phyloP scores from a whole-genome alignment of 2,113 vertebrate species.

The Aspidoscelis tigris region DNA sequence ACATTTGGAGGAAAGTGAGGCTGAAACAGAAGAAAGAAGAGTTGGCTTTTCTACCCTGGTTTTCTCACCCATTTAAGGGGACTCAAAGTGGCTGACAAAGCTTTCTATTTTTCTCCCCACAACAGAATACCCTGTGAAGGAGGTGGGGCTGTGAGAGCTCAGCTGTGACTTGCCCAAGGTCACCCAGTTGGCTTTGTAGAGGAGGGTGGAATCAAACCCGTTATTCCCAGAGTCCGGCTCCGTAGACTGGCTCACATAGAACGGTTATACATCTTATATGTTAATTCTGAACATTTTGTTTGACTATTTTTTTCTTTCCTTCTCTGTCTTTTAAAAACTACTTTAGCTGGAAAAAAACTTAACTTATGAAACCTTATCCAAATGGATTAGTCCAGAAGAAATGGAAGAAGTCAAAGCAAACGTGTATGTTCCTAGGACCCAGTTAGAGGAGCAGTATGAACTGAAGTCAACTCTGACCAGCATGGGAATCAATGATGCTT shows the following conservation, averaged over 20 bases:
- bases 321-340: constrained; percentile 41
- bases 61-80: too few species aligned
- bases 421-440: constrained; percentile 84
- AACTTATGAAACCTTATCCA: constrained; percentile 79
- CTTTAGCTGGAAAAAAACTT: constrained; percentile 82
- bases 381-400: constrained; percentile 81
- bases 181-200: too few species aligned
- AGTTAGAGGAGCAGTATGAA: constrained; percentile 79
- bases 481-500: constrained; percentile 81
- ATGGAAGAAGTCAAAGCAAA: constrained; percentile 74
- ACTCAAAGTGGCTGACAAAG: too few species aligned
- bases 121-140: too few species aligned
- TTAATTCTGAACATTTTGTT: neutral
- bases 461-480: constrained; percentile 77
- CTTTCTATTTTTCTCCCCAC: too few species aligned
- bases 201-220: too few species aligned
- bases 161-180: too few species aligned
- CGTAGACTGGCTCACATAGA: too few species aligned
- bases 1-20: neutral
- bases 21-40: too few species aligned
- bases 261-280: neutral
- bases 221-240: too few species aligned
- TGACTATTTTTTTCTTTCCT: constrained; percentile 19
- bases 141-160: too few species aligned
- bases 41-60: too few species aligned